These are phyloP conservation scores for Acrobasis repandana DNA, from an alignment of 2,888 invertebrate species.

Conservation along the genomic window DNA sequence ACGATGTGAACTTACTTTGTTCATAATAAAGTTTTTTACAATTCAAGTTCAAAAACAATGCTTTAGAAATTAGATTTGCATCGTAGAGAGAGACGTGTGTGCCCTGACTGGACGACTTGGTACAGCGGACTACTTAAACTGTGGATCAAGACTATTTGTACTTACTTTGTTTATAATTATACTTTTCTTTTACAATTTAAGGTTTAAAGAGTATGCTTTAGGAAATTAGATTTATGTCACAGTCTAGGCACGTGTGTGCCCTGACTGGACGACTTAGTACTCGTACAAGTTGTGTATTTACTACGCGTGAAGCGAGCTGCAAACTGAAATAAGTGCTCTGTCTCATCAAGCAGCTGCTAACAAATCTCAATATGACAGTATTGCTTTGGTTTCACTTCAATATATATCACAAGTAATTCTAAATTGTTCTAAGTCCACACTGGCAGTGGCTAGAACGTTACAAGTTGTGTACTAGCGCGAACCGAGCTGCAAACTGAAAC, in stretches of 20 bases:
- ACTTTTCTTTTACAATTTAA: too few relatives aligned
- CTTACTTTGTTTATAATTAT: too few relatives aligned
- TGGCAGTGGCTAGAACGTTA: neutral
- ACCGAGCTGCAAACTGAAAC: neutral
- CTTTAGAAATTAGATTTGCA: constrained; percentile 69
- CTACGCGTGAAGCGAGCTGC: constrained; percentile 57
- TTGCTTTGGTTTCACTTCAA: neutral
- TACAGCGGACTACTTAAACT: constrained; percentile 32
- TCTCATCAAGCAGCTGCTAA: constrained; percentile 43
- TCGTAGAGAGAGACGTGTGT: constrained; percentile 64
- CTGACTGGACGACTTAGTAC: too few relatives aligned
- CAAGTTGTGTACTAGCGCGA: neutral
- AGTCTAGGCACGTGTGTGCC: neutral
- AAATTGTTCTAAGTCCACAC: constrained; percentile 35
- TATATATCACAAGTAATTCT: neutral
- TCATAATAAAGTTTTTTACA: too few relatives aligned
- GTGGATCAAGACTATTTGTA: constrained; percentile 30
- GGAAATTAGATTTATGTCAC: constrained; percentile 1
- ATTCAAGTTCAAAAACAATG: too few relatives aligned
- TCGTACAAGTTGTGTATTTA: constrained; percentile 66
- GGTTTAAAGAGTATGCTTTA: too few relatives aligned
- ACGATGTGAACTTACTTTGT: neutral
- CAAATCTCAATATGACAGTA: constrained; percentile 30
- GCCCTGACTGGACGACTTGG: constrained; percentile 51
- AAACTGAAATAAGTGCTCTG: constrained; percentile 62